Evolutionary conservation across 1,140 invertebrate species (phyloP), one percentile per base, ranked within the genome.

Genomic region (Rhizoglyphus robini): DNA sequence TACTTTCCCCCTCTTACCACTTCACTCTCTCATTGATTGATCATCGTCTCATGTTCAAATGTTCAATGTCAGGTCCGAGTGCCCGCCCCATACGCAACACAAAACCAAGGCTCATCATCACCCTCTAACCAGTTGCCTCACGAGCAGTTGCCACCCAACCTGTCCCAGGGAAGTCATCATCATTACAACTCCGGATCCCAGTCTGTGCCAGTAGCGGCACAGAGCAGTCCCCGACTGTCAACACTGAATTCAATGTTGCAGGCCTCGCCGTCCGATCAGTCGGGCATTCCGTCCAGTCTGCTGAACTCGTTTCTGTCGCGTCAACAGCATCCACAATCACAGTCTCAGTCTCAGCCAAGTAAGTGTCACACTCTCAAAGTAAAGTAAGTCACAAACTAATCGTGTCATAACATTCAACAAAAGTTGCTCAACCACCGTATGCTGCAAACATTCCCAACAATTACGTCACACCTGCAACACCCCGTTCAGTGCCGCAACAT

Each of bases 281-380:
- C 15, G 29, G 58, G 58, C 2, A 60, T 60, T 29, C 58, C 58
- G 23, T 60, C 58, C 18, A 60, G 58, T 29, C 27, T 60, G 30
- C 25, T 60, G 58, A 60, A 60, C 29, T 60, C 58, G 15, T 60
- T 60, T 32, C 13, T 60, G 13, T 32, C 31, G 36, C 58, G 58
- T 20, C 27, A 30, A 3, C 15, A 60, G 13, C 58, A 34, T 34
- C 18, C 15, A 1, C 58, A 60, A 46, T 60, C 58, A 20, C 38
- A 38, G 25, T 32, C 54, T 18, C 49, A 54, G 23, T 25, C 49
- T 11, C 58, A 41, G 18, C 48, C 48, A 51, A 18, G 36, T 41
- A 11, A 11, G 36, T 41, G 8, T 41, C 8, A 41, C 36, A 41
- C 18, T 41, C 18, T 41, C 8, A 11, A 11, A 11, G 8, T 11